Evolutionary conservation across 35 echinoderm and acorn worm species (phyloP).

Genomic region (Strongylocentrotus purpuratus): DNA sequence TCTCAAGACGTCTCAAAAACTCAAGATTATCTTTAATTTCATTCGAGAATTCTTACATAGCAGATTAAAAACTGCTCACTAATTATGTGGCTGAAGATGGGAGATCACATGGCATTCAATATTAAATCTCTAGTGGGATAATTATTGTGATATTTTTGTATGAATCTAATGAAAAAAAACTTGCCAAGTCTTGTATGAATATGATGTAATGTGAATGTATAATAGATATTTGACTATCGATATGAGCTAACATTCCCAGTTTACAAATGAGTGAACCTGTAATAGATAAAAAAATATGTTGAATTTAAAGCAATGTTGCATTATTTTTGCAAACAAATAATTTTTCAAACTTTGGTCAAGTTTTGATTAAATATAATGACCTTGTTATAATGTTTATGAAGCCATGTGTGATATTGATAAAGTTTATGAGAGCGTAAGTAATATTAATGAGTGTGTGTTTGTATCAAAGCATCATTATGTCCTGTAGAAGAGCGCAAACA

Average conservation of each 20-base stretch:
- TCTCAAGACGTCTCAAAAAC: too few relatives aligned
- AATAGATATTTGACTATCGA: not conserved
- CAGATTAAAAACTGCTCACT: too few relatives aligned
- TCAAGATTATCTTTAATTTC: too few relatives aligned
- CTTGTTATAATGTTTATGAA: not conserved
- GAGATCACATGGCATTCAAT: not conserved
- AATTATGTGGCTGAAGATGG: too few relatives aligned
- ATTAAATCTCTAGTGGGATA: not conserved
- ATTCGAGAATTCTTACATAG: too few relatives aligned
- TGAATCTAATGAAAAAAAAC: not conserved
- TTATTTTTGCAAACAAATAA: not conserved
- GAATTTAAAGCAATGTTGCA: not conserved
- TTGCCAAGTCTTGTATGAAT: constrained; percentile 3
- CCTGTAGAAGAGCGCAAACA: too few relatives aligned
- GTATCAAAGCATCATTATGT: too few relatives aligned
- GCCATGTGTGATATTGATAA: not conserved
- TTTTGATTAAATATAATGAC: not conserved
- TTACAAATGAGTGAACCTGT: not conserved
- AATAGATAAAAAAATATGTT: not conserved
- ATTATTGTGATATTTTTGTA: not conserved
- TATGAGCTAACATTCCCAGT: not conserved
- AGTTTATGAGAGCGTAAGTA: too few relatives aligned
- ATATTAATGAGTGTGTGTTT: too few relatives aligned
- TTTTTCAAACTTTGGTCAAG: not conserved
- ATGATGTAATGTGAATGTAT: not conserved